Evolutionary conservation across 2,888 invertebrate genomes (phyloP), one percentile per base, ranked within the genome.

Genomic region (Scotopteryx bipunctaria): DNA sequence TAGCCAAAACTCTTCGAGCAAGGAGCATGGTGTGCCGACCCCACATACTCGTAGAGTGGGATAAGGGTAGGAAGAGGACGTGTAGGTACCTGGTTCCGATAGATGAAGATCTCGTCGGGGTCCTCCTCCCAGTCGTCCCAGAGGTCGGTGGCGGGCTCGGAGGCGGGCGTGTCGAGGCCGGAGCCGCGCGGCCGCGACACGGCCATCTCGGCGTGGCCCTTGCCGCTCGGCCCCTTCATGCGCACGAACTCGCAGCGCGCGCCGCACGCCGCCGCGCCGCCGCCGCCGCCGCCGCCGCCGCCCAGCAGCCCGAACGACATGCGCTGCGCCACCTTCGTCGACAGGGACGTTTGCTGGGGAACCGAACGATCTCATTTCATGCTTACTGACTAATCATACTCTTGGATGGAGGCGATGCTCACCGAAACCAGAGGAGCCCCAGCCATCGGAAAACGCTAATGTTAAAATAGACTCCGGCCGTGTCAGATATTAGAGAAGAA

Each of bases 201-300:
- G 0, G 98, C 98, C 96, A 99, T 98, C 91, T 99, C 99, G 0
- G 99, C 99, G 87, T 98, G 97, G 0, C 88, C 87, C 90, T 98
- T 98, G 61, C 97, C 98, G 75, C 96, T 95, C 8, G 99, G 99
- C 8, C 99, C 99, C 85, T 98, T 96, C 98, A 99, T 98, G 55
- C 98, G 93, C 38, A 99, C 98, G 91, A 99, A 99, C 90, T 99
- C 99, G 75, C 99, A 97, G 48, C 99, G 93, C 81, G 97, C 81
- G 97, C 96, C 42, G 94, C 44, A n/a, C 93, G 15, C 32, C 14
- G 6, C 31, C 21, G 13, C 81, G 97, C 96, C 42, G 94, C 93
- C 43, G 93, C 27, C 11, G 17, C 40, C 27, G 33, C 47, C 91
- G 48, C 94, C 93, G 37, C 92, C 91, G 94, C 92, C 92, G 59